These are phyloP conservation scores for Myotis vivesi DNA, from an alignment of 2,797 vertebrate species.

Conservation along the genomic window DNA sequence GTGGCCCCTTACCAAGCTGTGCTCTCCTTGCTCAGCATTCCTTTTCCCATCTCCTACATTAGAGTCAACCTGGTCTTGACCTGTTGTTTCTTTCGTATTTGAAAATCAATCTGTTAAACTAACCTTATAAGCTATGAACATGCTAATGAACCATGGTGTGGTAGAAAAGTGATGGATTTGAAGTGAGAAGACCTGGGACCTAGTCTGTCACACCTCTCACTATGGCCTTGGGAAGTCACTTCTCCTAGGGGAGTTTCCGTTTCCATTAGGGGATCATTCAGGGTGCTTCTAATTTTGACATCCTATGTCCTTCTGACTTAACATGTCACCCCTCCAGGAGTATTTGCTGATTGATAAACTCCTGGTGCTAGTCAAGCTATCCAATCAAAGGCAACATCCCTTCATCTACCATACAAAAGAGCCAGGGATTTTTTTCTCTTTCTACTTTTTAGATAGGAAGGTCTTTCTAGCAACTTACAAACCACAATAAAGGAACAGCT, in stretches of 20 bases:
- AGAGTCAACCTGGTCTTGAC: not conserved
- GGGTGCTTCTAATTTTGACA: constrained; percentile 12
- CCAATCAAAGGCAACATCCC: not conserved
- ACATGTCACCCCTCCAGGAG: not conserved
- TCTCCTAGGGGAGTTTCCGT: not conserved
- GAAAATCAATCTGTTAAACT: not conserved
- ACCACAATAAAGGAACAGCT: not conserved
- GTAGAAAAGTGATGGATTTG: not conserved
- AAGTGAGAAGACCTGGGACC: not conserved
- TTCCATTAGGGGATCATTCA: not conserved
- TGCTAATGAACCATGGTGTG: not conserved
- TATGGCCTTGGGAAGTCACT: not conserved
- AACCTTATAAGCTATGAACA: not conserved
- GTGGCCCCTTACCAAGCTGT: not conserved
- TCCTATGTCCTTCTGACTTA: not conserved
- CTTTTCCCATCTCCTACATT: not conserved
- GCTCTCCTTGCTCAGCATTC: not conserved
- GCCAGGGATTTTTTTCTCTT: not conserved
- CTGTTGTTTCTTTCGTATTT: not conserved
- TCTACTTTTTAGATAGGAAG: not conserved
- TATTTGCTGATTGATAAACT: not conserved
- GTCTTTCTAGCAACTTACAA: constrained; percentile 11
- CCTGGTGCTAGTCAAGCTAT: not conserved
- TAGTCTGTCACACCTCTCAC: not conserved
- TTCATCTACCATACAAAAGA: not conserved